Conservation (phyloP, 2,888 invertebrate species). For the Erynnis tages region DNA sequence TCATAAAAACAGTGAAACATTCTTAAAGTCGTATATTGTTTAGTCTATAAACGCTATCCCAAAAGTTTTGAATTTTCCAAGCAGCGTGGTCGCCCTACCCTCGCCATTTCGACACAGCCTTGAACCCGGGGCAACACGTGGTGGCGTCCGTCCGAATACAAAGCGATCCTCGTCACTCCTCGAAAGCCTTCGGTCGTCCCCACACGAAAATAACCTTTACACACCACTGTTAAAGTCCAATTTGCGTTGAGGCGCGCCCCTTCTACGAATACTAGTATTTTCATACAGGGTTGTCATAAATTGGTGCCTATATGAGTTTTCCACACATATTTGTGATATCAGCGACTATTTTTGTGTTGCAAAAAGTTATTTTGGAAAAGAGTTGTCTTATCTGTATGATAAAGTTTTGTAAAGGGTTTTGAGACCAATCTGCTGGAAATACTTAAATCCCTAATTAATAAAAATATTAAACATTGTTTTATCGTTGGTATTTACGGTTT, state of each 20-base stretch:
- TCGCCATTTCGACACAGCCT: slow-evolving; percentile 53
- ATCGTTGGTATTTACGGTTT: no score
- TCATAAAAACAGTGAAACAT: no score
- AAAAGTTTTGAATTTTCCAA: background rate
- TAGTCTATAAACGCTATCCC: background rate
- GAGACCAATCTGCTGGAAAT: no score
- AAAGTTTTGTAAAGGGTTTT: no score
- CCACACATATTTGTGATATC: background rate
- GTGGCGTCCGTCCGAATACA: slow-evolving; percentile 58
- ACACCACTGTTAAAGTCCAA: slow-evolving; percentile 44
- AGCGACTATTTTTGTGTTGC: background rate
- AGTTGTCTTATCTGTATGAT: no score
- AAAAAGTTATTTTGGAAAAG: no score
- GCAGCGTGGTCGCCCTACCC: slow-evolving; percentile 42
- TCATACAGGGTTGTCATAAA: slow-evolving; percentile 37
- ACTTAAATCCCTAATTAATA: no score
- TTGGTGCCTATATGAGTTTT: slow-evolving; percentile 1
- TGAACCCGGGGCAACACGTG: slow-evolving; percentile 72
- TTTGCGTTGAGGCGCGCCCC: slow-evolving; percentile 39
- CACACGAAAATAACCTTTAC: slow-evolving; percentile 53
- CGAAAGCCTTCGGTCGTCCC: slow-evolving; percentile 45
- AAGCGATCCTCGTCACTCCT: slow-evolving; percentile 60
- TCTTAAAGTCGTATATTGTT: no score
- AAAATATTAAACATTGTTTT: no score
- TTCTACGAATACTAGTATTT: slow-evolving; percentile 30